These are phyloP conservation scores for Gonocerus acuteangulatus DNA, from an alignment of 2,888 invertebrate species.

Conservation along the genomic window DNA sequence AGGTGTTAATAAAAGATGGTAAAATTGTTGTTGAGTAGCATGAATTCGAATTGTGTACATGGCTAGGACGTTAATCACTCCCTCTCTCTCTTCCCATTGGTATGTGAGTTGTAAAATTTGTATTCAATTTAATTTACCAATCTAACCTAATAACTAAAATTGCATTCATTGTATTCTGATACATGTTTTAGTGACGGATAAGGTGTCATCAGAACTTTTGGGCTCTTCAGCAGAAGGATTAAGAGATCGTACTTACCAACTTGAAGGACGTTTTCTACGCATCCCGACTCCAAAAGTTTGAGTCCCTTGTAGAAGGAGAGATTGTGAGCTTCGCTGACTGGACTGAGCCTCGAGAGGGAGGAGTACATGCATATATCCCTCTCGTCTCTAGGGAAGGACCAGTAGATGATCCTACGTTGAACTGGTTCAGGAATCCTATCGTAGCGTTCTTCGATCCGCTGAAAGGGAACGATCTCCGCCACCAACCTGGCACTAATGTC, in stretches of 20 bases:
- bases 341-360: conserved; percentile 56
- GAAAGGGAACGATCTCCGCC: conserved; percentile 76
- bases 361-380: conserved; percentile 86
- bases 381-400: conserved; percentile 82
- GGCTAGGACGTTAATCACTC: no score
- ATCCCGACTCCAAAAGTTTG: conserved; percentile 71
- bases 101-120: no score
- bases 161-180: no score
- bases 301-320: conserved; percentile 80
- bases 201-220: no score
- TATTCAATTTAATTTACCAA: no score
- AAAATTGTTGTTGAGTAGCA: no score
- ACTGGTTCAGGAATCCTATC: conserved; percentile 83
- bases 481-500: conserved; percentile 78
- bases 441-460: conserved; percentile 77
- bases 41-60: no score
- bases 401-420: conserved; percentile 77
- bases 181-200: no score
- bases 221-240: no score
- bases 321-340: conserved; percentile 62
- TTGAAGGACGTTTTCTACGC: conserved; percentile 79
- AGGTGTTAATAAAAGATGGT: no score
- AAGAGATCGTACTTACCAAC: conserved; percentile 65
- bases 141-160: no score
- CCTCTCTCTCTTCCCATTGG: no score